Evolutionary conservation across 2,113 vertebrate genomes (phyloP).

Genomic region (Ptychochromis oligacanthus): DNA sequence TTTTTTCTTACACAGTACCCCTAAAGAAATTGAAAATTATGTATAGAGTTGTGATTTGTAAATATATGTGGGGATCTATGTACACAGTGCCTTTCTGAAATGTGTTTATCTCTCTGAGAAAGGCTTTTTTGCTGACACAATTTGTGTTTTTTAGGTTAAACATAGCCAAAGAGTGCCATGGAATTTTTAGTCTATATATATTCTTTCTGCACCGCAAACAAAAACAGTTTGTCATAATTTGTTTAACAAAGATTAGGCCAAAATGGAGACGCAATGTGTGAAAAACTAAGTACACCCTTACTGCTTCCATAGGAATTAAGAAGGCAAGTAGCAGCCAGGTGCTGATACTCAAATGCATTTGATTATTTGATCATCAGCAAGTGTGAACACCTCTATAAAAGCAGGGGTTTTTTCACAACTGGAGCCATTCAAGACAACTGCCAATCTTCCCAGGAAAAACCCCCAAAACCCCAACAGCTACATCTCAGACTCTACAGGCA

Average conservation of each 20-base stretch:
- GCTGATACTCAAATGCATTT: not conserved
- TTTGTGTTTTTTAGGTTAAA: rapidly evolving
- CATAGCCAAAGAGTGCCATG: not conserved
- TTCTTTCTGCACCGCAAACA: not conserved
- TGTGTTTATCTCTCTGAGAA: rapidly evolving
- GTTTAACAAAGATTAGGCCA: not conserved
- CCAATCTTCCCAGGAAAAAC: not conserved
- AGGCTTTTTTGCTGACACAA: not conserved
- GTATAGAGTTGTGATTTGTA: not conserved
- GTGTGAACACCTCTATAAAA: not conserved
- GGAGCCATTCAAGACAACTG: slow-evolving; percentile 1
- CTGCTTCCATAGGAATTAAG: not conserved
- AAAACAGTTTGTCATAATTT: not conserved
- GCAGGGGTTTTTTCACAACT: no score
- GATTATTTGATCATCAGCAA: not conserved
- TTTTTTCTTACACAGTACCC: not conserved
- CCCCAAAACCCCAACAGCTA: not conserved
- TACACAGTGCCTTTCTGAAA: not conserved
- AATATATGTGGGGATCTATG: not conserved
- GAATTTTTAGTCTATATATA: not conserved
- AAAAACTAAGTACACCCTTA: not conserved
- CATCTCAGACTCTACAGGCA: not conserved
- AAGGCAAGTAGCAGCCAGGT: not conserved
- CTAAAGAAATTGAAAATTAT: not conserved
- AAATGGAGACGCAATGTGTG: not conserved